Conservation (phyloP, 2,797 vertebrate genomes). For the Scolopax bukidnonensis region DNA sequence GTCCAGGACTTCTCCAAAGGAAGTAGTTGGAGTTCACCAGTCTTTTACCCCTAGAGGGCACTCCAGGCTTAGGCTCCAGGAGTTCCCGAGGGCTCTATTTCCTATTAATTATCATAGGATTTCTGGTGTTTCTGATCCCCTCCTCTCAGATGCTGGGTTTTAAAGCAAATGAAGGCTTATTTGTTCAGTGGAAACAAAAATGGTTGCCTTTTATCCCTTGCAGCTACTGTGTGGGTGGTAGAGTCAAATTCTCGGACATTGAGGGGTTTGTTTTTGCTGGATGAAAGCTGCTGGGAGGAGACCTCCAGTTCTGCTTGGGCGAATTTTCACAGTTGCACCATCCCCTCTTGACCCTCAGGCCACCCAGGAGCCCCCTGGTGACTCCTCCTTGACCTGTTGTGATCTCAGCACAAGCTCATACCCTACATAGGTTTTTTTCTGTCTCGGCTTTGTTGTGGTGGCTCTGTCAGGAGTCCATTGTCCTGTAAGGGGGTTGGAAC, state of each 20-base stretch:
- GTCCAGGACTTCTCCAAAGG: fast-evolving
- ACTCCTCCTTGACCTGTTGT: not conserved
- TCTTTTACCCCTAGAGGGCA: slow-evolving; percentile 39
- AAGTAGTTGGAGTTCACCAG: not conserved
- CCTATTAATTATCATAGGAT: fast-evolving
- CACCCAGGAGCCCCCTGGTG: not conserved
- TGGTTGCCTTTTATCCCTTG: not conserved
- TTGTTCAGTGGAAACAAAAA: not conserved
- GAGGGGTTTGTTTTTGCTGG: not conserved
- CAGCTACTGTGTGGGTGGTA: not conserved
- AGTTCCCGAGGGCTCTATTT: fast-evolving
- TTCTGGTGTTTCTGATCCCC: not conserved
- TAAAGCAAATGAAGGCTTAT: not conserved
- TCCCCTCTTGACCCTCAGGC: not conserved
- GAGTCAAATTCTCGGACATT: not conserved
- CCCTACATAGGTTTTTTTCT: not conserved
- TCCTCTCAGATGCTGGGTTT: not conserved
- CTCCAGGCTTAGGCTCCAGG: not conserved
- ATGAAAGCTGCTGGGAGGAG: not conserved
- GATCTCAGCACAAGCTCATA: not conserved
- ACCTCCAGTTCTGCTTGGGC: not conserved
- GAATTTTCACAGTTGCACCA: not conserved
- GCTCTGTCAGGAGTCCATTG: not conserved
- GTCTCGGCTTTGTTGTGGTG: not conserved
- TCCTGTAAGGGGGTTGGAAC: not conserved